phyloP scores from a whole-genome alignment of 1,140 invertebrate species.

The Drosophila sproati region DNA sequence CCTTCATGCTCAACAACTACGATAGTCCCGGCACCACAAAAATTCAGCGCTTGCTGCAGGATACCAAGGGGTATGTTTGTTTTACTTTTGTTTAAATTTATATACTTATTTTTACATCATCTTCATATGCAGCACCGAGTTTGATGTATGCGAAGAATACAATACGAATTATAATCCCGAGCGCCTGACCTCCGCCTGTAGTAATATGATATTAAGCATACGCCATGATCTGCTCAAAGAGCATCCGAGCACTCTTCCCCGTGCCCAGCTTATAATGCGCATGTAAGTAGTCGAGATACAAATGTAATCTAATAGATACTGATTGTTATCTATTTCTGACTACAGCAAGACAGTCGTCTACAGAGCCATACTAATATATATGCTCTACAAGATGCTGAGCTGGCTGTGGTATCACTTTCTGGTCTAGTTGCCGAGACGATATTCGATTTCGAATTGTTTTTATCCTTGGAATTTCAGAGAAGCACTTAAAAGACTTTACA shows the following conservation, averaged over 20 bases:
- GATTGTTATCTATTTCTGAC: background rate
- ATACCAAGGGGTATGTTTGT: constrained; percentile 23
- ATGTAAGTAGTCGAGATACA: constrained; percentile 44
- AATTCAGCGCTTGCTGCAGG: constrained; percentile 8
- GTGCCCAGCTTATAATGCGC: constrained; percentile 32
- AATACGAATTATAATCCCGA: background rate
- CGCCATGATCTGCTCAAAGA: constrained; percentile 57
- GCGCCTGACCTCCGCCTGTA: constrained; percentile 10
- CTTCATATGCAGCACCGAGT: constrained; percentile 40
- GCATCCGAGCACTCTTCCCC: constrained; percentile 46
- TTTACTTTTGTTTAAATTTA: background rate
- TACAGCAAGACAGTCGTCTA: constrained; percentile 57
- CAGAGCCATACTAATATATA: constrained; percentile 37
- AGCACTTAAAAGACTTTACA: too few relatives aligned
- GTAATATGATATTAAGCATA: constrained; percentile 62
- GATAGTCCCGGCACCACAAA: constrained; percentile 60
- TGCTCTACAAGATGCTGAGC: constrained; percentile 64
- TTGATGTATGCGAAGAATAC: constrained; percentile 35
- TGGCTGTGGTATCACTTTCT: constrained; percentile 56
- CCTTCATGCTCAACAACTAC: constrained; percentile 77
- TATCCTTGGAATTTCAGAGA: background rate
- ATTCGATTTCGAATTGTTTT: too few relatives aligned
- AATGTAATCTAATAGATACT: background rate
- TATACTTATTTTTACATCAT: background rate
- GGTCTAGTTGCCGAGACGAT: background rate